phyloP scores from a whole-genome alignment of 2,888 invertebrate genomes.

The Noctua fimbriata region DNA sequence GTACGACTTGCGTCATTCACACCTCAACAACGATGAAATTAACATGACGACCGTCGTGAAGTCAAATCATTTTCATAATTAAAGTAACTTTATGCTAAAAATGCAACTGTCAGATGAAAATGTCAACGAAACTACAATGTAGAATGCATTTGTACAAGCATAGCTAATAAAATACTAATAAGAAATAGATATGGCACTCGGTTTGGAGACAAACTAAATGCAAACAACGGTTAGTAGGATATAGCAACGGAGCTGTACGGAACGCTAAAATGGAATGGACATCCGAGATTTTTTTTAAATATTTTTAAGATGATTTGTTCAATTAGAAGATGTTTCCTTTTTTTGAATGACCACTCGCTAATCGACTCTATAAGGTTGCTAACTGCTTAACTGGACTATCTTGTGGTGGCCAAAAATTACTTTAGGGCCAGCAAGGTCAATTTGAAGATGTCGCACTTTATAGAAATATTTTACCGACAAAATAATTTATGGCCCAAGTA shows the following conservation, averaged over 20 bases:
- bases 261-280: background rate
- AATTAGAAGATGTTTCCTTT: no score
- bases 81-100: background rate
- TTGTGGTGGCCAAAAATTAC: no score
- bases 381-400: no score
- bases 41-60: no score
- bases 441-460: background rate
- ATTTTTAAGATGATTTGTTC: background rate
- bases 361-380: no score
- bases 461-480: background rate
- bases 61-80: background rate
- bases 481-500: background rate
- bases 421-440: no score
- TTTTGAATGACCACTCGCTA: no score
- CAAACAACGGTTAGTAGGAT: background rate
- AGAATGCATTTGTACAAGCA: background rate
- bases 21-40: background rate
- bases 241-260: background rate
- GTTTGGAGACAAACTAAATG: background rate
- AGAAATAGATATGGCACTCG: background rate
- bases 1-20: background rate
- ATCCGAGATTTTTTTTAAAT: background rate
- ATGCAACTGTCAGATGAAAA: slow-evolving; percentile 1
- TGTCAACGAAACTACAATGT: background rate
- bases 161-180: background rate